phyloP scores from a whole-genome alignment of 2,797 vertebrate species.

The Dendrocincla tyrannina region DNA sequence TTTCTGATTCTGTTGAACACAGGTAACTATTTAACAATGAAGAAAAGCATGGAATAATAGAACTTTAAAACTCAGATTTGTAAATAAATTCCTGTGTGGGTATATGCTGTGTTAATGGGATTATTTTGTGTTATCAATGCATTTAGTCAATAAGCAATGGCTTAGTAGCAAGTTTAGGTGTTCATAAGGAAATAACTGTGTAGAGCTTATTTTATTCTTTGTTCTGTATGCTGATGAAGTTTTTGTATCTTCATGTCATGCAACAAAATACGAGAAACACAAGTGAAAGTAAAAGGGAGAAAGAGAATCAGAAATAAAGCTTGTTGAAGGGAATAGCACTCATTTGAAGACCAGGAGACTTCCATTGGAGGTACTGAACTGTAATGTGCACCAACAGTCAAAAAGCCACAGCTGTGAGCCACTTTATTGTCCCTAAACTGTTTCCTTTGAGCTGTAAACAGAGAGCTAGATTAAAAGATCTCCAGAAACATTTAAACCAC shows the following conservation, averaged over 20 bases:
- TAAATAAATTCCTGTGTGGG: not conserved
- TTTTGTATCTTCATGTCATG: not conserved
- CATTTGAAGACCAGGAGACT: not conserved
- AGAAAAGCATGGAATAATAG: not conserved
- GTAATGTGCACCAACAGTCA: not conserved
- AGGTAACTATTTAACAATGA: not conserved
- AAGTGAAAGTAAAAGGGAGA: not conserved
- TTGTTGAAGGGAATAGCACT: not conserved
- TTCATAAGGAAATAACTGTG: not conserved
- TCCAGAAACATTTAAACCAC: not conserved
- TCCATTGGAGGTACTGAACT: not conserved
- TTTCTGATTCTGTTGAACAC: not conserved
- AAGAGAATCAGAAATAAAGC: not conserved
- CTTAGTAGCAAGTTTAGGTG: not conserved
- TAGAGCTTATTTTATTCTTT: not conserved
- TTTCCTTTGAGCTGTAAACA: not conserved
- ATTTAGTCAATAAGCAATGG: not conserved
- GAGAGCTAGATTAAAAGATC: not conserved
- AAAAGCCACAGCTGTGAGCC: not conserved
- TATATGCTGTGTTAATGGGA: not conserved
- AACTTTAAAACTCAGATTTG: not conserved
- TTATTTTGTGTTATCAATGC: not conserved
- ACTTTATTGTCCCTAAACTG: not conserved
- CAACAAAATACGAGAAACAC: not conserved
- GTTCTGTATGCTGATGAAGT: not conserved